Evolutionary conservation across 2,797 vertebrate species (phyloP).

Genomic region (Helarctos malayanus): DNA sequence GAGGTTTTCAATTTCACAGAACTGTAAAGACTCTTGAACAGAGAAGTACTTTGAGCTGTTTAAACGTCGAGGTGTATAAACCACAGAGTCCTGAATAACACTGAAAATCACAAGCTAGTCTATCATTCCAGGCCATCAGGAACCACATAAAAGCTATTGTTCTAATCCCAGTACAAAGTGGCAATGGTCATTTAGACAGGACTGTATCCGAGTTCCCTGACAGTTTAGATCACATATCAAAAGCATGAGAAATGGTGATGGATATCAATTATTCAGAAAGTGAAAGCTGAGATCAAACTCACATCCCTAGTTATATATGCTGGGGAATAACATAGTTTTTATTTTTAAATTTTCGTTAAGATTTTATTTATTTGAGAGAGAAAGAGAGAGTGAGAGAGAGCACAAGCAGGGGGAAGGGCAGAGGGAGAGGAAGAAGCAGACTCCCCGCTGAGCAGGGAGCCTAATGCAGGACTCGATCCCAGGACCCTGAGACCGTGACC

Average conservation of each 20-base stretch:
- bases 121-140: neutral
- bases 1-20: neutral
- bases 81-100: neutral
- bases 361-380: neutral
- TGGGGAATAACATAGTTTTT: neutral
- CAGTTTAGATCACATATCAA: neutral
- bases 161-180: neutral
- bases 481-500: neutral
- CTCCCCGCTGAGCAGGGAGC: neutral
- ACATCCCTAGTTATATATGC: neutral
- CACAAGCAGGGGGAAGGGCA: neutral
- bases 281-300: neutral
- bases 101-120: neutral
- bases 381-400: neutral
- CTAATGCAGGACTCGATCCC: neutral
- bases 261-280: neutral
- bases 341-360: neutral
- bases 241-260: neutral
- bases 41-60: neutral
- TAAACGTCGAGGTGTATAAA: neutral
- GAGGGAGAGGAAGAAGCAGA: neutral
- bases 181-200: neutral
- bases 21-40: neutral
- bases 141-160: neutral
- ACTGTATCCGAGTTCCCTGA: neutral